phyloP scores from a whole-genome alignment of 2,113 vertebrate genomes.

The Philantomba maxwellii region DNA sequence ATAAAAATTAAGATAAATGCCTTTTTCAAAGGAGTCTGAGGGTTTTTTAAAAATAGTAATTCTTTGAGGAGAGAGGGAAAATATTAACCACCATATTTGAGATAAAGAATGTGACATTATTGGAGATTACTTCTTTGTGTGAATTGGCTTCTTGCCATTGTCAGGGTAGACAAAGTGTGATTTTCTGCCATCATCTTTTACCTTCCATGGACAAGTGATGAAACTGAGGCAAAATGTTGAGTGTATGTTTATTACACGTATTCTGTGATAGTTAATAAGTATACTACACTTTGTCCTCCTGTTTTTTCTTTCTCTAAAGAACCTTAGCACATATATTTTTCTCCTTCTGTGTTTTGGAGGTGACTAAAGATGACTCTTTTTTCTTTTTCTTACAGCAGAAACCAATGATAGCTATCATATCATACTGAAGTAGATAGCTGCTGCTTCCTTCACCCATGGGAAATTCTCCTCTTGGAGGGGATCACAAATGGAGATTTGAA shows the following conservation, averaged over 20 bases:
- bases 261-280: not conserved
- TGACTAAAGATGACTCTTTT: slow-evolving; percentile 41
- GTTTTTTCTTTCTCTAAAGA: not conserved
- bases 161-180: not conserved
- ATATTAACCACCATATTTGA: not conserved
- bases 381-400: slow-evolving; percentile 84
- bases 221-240: not conserved
- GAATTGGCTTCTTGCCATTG: not conserved
- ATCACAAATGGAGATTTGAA: slow-evolving; percentile 22
- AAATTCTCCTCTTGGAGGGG: slow-evolving; percentile 21
- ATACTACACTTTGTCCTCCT: not conserved
- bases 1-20: slow-evolving; percentile 11
- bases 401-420: slow-evolving; percentile 93
- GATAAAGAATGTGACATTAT: not conserved
- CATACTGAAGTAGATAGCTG: slow-evolving; percentile 88
- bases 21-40: not conserved
- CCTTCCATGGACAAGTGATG: not conserved
- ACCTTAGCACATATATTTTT: not conserved
- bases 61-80: slow-evolving; percentile 7
- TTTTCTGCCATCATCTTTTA: not conserved
- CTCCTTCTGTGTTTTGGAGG: not conserved
- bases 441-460: not conserved
- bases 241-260: not conserved
- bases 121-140: not conserved
- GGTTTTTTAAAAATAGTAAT: not conserved